Conservation (phyloP, 2,797 vertebrate species). For the Paguma larvata region DNA sequence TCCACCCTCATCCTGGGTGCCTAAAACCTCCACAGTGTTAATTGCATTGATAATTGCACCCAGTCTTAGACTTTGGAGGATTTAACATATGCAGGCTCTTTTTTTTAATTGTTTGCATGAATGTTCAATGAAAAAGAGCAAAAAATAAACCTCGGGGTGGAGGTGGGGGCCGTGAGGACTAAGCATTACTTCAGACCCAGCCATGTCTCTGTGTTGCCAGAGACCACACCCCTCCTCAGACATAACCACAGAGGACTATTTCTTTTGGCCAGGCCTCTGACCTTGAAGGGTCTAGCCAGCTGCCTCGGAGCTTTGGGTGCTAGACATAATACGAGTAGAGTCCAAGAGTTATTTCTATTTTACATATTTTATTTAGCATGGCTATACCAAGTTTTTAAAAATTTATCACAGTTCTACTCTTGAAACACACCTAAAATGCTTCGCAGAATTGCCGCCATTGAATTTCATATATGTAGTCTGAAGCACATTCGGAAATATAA, state of each 20-base stretch:
- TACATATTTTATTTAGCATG: conserved; percentile 53
- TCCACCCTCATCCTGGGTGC: not conserved
- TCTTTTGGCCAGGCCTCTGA: conserved; percentile 71
- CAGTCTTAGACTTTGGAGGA: not conserved
- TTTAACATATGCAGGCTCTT: conserved; percentile 5
- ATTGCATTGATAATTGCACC: not conserved
- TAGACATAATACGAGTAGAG: conserved; percentile 72
- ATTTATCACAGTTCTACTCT: conserved; percentile 38
- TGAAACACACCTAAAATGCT: conserved; percentile 34
- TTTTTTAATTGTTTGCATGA: not conserved
- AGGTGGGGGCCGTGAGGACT: not conserved
- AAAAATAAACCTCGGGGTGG: not conserved
- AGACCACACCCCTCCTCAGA: conserved; percentile 44
- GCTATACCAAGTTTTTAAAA: conserved; percentile 22
- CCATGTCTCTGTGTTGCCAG: conserved; percentile 24
- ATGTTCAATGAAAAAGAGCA: conserved; percentile 51
- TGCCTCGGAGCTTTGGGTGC: conserved; percentile 66
- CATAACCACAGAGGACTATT: conserved; percentile 56
- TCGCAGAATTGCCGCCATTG: not conserved
- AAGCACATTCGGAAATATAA: not conserved
- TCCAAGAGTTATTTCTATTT: conserved; percentile 74
- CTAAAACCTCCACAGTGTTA: not conserved
- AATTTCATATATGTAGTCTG: not conserved
- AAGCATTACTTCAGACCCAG: not conserved
- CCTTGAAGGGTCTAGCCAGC: conserved; percentile 71